Percentiles rank a stretch among this genome's conserved stretches.
Evolutionary conservation across 2,888 invertebrate genomes (phyloP).

Genomic region (Xestia rhomboidea): DNA sequence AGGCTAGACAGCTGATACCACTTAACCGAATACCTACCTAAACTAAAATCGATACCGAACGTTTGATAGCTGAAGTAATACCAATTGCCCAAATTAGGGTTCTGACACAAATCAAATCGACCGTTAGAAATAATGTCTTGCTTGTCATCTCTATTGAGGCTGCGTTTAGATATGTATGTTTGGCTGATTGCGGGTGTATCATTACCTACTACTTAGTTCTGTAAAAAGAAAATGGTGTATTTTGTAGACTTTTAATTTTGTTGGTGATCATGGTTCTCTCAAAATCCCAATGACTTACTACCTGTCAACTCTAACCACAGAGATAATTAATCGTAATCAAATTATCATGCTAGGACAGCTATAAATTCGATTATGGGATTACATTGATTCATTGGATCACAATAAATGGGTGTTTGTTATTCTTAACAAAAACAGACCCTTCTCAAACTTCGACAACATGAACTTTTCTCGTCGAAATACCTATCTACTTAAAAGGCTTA

Average conservation of each 20-base stretch:
- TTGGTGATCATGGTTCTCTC: background rate
- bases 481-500: background rate
- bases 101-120: slow-evolving; percentile 1
- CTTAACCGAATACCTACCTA: background rate
- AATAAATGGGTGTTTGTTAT: background rate
- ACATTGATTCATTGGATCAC: background rate
- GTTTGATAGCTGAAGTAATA: slow-evolving; percentile 7
- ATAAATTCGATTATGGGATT: too few relatives aligned
- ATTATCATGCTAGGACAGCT: background rate
- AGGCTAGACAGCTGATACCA: background rate
- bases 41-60: slow-evolving; percentile 26
- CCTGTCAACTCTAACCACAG: too few relatives aligned
- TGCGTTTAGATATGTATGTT: background rate
- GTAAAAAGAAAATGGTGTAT: background rate
- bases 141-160: background rate
- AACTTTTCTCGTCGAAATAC: background rate
- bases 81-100: slow-evolving; percentile 4
- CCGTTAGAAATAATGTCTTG: background rate
- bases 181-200: background rate
- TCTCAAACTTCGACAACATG: background rate
- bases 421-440: background rate
- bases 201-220: background rate
- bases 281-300: background rate
- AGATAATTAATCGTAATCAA: background rate
- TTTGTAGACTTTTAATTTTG: background rate